Percentiles rank a stretch among this genome's conserved stretches.
These are phyloP conservation scores for Forbesichthys agassizii DNA, from an alignment of 2,113 vertebrate species.

Conservation along the genomic window DNA sequence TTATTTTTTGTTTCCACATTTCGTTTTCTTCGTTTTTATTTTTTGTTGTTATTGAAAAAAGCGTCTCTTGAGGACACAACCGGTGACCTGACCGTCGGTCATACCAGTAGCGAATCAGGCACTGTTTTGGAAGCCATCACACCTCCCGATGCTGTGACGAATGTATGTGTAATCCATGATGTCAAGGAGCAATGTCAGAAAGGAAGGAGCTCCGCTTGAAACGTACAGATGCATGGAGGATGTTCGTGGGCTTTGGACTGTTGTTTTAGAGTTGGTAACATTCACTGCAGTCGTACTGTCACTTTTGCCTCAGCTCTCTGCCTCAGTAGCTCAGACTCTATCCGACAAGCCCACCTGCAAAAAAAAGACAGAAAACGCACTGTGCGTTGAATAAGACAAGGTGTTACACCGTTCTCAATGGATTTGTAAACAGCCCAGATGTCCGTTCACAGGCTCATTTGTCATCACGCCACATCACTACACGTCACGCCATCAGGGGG, in stretches of 20 bases:
- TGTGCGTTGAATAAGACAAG: slow-evolving; percentile 25
- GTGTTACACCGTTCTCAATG: slow-evolving; percentile 22
- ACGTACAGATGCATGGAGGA: neutral
- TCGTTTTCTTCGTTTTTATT: neutral
- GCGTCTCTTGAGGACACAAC: too few relatives aligned
- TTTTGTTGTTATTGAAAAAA: neutral
- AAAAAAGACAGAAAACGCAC: slow-evolving; percentile 35
- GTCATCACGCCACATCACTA: slow-evolving; percentile 1
- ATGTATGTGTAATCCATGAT: slow-evolving; percentile 26
- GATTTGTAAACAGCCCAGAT: slow-evolving; percentile 23
- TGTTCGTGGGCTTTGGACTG: slow-evolving; percentile 14
- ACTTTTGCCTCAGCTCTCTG: slow-evolving; percentile 5
- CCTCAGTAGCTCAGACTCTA: slow-evolving; percentile 29
- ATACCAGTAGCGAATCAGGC: slow-evolving; percentile 23
- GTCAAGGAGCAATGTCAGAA: slow-evolving; percentile 3
- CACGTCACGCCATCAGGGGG: neutral
- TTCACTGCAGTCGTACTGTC: too few relatives aligned
- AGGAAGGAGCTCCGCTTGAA: slow-evolving; percentile 8
- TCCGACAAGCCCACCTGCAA: slow-evolving; percentile 67
- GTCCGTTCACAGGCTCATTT: slow-evolving; percentile 20
- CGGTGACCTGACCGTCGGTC: neutral
- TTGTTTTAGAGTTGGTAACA: too few relatives aligned
- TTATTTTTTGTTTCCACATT: slow-evolving; percentile 21
- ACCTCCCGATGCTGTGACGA: slow-evolving; percentile 43
- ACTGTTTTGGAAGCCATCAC: slow-evolving; percentile 27